A percentile compares a stretch with the other conserved stretches of the same genome.
Evolutionary conservation across 2,888 invertebrate species (phyloP).

Genomic region (Zygothrica quintamaculata): DNA sequence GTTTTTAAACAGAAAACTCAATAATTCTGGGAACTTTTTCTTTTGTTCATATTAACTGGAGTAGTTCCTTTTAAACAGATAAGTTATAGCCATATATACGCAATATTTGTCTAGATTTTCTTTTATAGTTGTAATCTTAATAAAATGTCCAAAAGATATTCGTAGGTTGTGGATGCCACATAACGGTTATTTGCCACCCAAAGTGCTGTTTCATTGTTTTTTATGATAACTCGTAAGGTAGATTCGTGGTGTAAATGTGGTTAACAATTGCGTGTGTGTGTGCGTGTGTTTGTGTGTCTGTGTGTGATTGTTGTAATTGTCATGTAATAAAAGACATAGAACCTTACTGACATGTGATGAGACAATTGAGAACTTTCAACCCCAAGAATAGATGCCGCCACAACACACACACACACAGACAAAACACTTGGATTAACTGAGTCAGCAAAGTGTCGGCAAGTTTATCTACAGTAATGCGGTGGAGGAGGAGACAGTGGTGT

Average conservation of each 20-base stretch:
- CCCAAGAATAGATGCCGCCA: conserved; percentile 29
- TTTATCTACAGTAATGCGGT: conserved; percentile 8
- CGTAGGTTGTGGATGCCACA: conserved; percentile 31
- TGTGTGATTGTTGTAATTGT: conserved; percentile 72
- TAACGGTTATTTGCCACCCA: conserved; percentile 54
- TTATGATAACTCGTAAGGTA: conserved; percentile 65
- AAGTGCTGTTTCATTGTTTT: conserved; percentile 66
- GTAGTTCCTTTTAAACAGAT: too few species aligned
- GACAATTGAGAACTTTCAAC: conserved; percentile 48
- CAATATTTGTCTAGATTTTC: background rate
- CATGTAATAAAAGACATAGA: conserved; percentile 66
- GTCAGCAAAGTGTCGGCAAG: conserved; percentile 33
- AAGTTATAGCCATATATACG: background rate
- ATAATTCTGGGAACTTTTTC: too few species aligned
- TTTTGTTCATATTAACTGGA: too few species aligned
- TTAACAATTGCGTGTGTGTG: too few species aligned
- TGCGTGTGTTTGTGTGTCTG: conserved; percentile 40
- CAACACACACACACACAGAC: too few species aligned
- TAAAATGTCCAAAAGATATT: background rate
- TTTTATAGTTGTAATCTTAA: background rate
- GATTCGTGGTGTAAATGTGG: conserved; percentile 47
- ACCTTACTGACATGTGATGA: conserved; percentile 42
- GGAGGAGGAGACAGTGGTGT: background rate
- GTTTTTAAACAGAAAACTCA: too few species aligned
- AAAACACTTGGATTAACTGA: conserved; percentile 21